Percentiles rank a stretch among this genome's conserved stretches.
Evolutionary conservation across 2,888 invertebrate genomes (phyloP).

Genomic region (Octonoba sinensis): DNA sequence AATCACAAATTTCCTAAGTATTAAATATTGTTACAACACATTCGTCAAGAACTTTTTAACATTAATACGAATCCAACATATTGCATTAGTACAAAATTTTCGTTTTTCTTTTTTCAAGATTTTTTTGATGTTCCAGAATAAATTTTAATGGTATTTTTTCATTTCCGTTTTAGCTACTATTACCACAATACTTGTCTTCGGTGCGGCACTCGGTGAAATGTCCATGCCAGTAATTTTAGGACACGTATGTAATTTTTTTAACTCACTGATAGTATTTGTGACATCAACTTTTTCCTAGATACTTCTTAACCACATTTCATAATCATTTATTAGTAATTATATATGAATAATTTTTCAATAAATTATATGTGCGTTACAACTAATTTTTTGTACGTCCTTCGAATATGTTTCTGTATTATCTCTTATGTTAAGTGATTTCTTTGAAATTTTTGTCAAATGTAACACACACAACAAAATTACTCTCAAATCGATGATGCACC

Average conservation of each 20-base stretch:
- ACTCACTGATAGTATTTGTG: not conserved
- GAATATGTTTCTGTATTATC: no score
- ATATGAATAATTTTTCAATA: not conserved
- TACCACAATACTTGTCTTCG: constrained; percentile 63
- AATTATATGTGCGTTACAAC: not conserved
- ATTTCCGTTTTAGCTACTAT: constrained; percentile 53
- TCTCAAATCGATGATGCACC: no score
- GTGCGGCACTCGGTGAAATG: constrained; percentile 62
- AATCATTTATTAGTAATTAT: not conserved
- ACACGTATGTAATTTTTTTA: constrained; percentile 50
- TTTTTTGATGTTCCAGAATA: not conserved
- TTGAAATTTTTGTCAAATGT: no score
- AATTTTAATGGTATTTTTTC: not conserved
- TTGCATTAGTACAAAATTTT: not conserved
- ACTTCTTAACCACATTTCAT: not conserved
- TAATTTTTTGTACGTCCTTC: no score
- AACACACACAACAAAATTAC: no score
- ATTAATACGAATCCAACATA: no score
- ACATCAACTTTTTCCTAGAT: not conserved
- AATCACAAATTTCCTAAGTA: no score
- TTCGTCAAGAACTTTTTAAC: no score
- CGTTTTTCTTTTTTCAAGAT: not conserved
- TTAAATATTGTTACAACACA: no score
- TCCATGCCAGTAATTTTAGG: constrained; percentile 64
- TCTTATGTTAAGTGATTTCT: no score